These are phyloP conservation scores for Chelonus insularis DNA, from an alignment of 1,140 invertebrate genomes.

Conservation along the genomic window DNA sequence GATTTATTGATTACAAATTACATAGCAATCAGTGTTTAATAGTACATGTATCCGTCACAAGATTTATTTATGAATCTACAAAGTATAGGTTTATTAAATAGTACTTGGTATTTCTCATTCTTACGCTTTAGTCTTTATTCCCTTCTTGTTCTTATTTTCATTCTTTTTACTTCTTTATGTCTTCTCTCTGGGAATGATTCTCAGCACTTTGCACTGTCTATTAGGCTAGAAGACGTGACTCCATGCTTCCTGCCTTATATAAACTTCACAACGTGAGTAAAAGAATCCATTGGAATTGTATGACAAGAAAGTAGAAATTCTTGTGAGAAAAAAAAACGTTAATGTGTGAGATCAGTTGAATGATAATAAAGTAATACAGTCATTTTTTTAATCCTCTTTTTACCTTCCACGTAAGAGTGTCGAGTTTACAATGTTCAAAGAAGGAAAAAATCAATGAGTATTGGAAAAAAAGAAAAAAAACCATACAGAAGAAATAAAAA, in stretches of 20 bases:
- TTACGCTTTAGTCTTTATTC: neutral
- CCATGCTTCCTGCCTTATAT: conserved; percentile 3
- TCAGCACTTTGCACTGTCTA: conserved; percentile 16
- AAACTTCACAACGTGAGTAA: conserved; percentile 5
- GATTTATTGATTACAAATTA: conserved; percentile 52
- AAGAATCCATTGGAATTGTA: conserved; percentile 6
- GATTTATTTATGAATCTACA: conserved; percentile 42
- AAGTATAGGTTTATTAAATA: conserved; percentile 46
- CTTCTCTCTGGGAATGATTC: neutral
- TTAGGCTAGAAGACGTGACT: conserved; percentile 22
- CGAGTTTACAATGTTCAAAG: no score
- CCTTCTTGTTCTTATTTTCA: neutral
- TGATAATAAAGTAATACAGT: neutral
- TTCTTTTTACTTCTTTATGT: conserved; percentile 6
- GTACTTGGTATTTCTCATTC: conserved; percentile 6
- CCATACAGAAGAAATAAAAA: neutral
- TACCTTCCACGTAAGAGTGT: no score
- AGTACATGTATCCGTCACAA: conserved; percentile 28
- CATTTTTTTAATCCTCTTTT: neutral
- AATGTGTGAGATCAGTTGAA: neutral
- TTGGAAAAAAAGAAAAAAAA: conserved; percentile 3
- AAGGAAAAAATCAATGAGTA: neutral
- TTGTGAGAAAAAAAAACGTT: neutral
- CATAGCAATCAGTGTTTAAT: conserved; percentile 46
- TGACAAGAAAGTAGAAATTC: neutral